Evolutionary conservation across 2,888 invertebrate genomes (phyloP), one percentile per base, ranked within the genome.

Genomic region (Tenthredo mesomela): DNA sequence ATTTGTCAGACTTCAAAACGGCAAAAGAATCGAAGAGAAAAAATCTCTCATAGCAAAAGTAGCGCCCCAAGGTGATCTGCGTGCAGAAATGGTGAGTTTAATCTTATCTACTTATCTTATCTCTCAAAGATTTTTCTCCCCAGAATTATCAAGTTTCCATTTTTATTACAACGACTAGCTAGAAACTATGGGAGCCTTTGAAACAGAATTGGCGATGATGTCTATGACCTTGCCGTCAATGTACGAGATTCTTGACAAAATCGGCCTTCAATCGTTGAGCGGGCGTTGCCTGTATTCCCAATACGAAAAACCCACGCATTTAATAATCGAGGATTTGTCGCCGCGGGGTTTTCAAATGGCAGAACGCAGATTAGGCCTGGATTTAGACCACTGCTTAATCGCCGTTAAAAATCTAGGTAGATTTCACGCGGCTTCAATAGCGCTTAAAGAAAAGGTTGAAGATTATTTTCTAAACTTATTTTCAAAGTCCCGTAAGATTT

Each of bases 281-380:
- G 93, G 91, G 0, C 90, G 89, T 82, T 90, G 91, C 25, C 86
- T 93, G 5, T 91, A 92, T 86, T 88, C 91, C 15, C 90, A 92
- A 73, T 85, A 87, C 18, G 89, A 90, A 54, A 89, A 93, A 58
- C 93, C 93, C 6, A 82, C 90, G 21, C 87, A 93, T 10, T 88
- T 94, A 54, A 90, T 95, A 1, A 90, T 95, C 65, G 95, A 96
- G 88, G 95, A 96, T 89, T 91, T 95, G 54, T 93, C 94, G n/a
- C 93, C 93, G 75, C 91, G 93, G 80, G 95, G 95, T 54, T 95
- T 94, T 87, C 93, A 94, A 85, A 93, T 95, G 93, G 94, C 94
- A 29, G 94, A 94, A 87, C 93, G 95, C 70, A 93, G 94, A 86
- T 89, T 89, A 83, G 95, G 95, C n/a, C 93, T 95, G 40, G 95